A percentile compares a stretch with the other conserved stretches of the same genome.
Conservation (phyloP, 2,797 vertebrate species). For the Echiichthys vipera region DNA sequence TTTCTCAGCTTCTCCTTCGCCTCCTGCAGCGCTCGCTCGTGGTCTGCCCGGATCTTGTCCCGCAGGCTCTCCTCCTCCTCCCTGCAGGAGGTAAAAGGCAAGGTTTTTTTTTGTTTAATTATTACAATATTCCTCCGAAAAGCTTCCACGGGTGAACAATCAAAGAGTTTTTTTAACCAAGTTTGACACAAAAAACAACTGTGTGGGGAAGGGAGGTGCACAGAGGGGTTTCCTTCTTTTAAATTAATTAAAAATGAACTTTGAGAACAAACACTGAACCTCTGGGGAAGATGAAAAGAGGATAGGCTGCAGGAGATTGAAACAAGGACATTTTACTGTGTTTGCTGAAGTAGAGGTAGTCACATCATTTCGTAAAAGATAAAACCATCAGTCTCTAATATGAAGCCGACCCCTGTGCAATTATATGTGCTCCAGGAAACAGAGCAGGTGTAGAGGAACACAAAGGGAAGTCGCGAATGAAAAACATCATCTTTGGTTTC, state of each 20-base stretch:
- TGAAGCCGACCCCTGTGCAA: slow-evolving; percentile 6
- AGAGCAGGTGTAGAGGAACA: slow-evolving; percentile 40
- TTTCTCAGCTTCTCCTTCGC: slow-evolving; percentile 98
- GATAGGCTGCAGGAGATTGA: neutral
- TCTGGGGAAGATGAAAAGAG: slow-evolving; percentile 1
- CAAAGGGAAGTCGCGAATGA: slow-evolving; percentile 32
- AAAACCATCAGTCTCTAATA: slow-evolving; percentile 6
- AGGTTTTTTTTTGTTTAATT: neutral
- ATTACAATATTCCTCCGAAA: neutral
- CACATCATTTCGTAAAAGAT: slow-evolving; percentile 8
- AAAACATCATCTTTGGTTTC: slow-evolving; percentile 51
- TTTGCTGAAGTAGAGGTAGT: neutral
- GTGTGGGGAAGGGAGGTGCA: neutral
- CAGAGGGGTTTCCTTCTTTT: neutral
- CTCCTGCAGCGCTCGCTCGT: slow-evolving; percentile 96
- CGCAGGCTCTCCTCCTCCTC: slow-evolving; percentile 97
- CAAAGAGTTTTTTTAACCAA: neutral
- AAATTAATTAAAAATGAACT: slow-evolving; percentile 25
- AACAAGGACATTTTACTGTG: neutral
- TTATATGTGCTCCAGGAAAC: slow-evolving; percentile 50
- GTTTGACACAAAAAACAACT: neutral
- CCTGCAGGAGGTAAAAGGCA: slow-evolving; percentile 73
- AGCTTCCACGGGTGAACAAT: neutral
- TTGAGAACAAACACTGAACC: neutral
- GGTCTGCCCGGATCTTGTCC: slow-evolving; percentile 97